Evolutionary conservation across 2,113 vertebrate species (phyloP).

Genomic region (Asarcornis scutulata): DNA sequence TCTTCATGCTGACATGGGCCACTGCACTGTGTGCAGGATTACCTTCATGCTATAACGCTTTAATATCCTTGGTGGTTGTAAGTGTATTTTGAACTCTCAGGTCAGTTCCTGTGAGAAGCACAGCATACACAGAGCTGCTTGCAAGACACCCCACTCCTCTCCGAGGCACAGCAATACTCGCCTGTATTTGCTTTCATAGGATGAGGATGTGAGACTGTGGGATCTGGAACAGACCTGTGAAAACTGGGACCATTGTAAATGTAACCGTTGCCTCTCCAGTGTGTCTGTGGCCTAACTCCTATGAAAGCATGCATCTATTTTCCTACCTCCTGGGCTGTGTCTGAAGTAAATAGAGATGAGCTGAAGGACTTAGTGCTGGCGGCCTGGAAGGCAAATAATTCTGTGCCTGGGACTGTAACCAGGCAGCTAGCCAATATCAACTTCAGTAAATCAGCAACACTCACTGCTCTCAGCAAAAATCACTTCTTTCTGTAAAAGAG

Average conservation of each 20-base stretch:
- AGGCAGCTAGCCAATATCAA: slow-evolving; percentile 39
- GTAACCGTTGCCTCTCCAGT: background rate
- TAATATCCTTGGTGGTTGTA: background rate
- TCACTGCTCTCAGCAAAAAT: slow-evolving; percentile 27
- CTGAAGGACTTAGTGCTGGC: slow-evolving; percentile 32
- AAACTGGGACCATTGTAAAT: background rate
- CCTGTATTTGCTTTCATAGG: background rate
- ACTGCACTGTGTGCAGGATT: background rate
- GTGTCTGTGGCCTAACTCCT: background rate
- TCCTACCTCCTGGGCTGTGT: background rate
- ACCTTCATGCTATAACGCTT: background rate
- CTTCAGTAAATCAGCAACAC: slow-evolving; percentile 38
- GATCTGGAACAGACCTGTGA: background rate
- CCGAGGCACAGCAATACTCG: background rate
- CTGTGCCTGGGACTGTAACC: slow-evolving; percentile 21
- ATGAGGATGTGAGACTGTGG: fast-evolving
- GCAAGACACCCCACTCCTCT: background rate
- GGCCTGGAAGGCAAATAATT: slow-evolving; percentile 39
- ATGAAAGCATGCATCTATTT: slow-evolving; percentile 16
- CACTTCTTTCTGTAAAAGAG: slow-evolving; percentile 36
- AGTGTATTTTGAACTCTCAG: background rate
- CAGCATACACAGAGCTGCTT: background rate
- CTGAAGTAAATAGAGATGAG: slow-evolving; percentile 26
- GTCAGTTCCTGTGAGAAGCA: background rate
- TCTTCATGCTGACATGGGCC: background rate